phyloP scores from a whole-genome alignment of 2,888 invertebrate genomes.

The Lasioglossum villosulum region DNA sequence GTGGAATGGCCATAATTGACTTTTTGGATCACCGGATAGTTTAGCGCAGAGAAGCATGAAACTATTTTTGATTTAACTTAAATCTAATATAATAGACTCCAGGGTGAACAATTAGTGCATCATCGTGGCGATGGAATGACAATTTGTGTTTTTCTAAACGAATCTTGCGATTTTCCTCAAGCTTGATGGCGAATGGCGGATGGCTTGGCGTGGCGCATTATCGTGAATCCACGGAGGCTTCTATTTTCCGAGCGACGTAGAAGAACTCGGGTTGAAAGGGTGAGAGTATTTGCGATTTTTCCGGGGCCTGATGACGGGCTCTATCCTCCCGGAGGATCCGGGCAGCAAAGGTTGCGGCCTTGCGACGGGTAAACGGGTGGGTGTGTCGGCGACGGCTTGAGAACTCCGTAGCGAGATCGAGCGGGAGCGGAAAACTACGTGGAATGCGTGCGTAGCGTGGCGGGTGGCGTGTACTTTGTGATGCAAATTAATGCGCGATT shows the following conservation, averaged over 20 bases:
- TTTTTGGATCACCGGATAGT: not conserved
- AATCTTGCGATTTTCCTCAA: not conserved
- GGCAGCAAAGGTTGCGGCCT: not conserved
- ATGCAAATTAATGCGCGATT: conserved; percentile 84
- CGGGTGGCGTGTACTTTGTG: conserved; percentile 83
- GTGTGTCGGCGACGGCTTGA: conserved; percentile 51
- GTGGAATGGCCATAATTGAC: not conserved
- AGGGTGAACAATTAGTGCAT: not conserved
- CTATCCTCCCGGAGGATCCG: conserved; percentile 10
- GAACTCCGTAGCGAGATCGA: conserved; percentile 55
- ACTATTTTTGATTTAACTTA: not conserved
- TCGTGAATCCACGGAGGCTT: not conserved
- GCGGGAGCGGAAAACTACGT: conserved; percentile 76
- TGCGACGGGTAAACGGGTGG: conserved; percentile 21
- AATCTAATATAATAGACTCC: not conserved
- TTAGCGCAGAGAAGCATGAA: not conserved
- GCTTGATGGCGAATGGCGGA: not conserved
- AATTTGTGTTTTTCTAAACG: too few relatives aligned
- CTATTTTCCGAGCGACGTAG: not conserved
- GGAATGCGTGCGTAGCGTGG: conserved; percentile 81
- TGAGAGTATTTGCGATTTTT: not conserved
- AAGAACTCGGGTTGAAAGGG: not conserved
- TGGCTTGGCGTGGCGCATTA: not conserved
- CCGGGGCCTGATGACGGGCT: not conserved
- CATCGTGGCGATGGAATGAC: not conserved